Conservation (phyloP, 1,140 invertebrate genomes). For the Chionoecetes opilio region DNA sequence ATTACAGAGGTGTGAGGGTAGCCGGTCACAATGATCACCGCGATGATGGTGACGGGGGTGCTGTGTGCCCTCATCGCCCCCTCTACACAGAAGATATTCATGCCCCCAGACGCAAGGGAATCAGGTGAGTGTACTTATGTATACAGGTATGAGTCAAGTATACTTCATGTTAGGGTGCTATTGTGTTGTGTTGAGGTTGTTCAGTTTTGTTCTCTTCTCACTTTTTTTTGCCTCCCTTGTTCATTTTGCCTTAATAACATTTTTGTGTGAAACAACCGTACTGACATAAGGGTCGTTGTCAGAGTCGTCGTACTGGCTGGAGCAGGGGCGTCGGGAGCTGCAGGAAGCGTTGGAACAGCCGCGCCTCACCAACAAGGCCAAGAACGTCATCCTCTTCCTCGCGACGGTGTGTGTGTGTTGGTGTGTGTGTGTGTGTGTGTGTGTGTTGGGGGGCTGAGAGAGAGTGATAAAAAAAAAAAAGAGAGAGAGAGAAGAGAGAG, state of each 20-base stretch:
- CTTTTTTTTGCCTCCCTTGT: neutral
- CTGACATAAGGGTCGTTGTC: neutral
- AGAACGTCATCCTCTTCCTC: constrained; percentile 73
- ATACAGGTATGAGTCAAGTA: neutral
- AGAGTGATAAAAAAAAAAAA: neutral
- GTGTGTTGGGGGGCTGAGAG: neutral
- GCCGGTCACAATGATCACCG: neutral
- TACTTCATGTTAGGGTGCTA: neutral
- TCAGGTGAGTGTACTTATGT: neutral
- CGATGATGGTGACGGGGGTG: neutral
- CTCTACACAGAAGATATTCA: neutral
- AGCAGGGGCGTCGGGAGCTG: constrained; percentile 40
- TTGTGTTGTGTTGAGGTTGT: neutral
- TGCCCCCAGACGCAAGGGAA: neutral
- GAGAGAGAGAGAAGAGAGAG: neutral
- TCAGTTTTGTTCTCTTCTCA: neutral
- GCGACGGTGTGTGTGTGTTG: constrained; percentile 44
- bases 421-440: neutral
- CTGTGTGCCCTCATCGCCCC: neutral
- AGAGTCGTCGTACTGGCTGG: constrained; percentile 47
- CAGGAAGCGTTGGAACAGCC: constrained; percentile 43
- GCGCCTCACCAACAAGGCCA: constrained; percentile 42
- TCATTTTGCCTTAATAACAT: neutral
- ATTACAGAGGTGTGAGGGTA: neutral
- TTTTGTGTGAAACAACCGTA: neutral